A percentile compares a stretch with the other conserved stretches of the same genome.
Conservation (phyloP, 1,140 invertebrate species). For the Caenorhabditis brenneri region DNA sequence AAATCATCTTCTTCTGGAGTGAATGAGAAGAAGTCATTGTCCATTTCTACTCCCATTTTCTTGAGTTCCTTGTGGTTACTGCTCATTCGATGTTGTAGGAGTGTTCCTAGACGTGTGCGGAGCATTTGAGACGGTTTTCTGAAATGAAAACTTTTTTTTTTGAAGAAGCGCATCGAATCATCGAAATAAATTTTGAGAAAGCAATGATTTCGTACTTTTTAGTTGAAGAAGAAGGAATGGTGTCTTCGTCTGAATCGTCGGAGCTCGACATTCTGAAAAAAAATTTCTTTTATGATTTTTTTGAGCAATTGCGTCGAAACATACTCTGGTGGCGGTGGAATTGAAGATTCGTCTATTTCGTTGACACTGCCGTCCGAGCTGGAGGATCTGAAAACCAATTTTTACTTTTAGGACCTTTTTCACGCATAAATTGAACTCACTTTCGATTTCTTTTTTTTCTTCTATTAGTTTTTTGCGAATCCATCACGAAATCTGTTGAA, state of each 20-base stretch:
- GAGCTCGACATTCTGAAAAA: not conserved
- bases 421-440: too few relatives aligned
- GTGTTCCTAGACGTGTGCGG: not conserved
- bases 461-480: not conserved
- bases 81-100: not conserved
- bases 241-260: not conserved
- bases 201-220: too few relatives aligned
- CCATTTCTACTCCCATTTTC: not conserved
- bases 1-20: not conserved
- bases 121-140: not conserved
- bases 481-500: not conserved
- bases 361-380: not conserved
- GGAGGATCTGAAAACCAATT: not conserved
- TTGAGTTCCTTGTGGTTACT: not conserved
- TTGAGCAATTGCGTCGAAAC: not conserved
- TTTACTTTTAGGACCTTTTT: not conserved
- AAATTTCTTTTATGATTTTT: not conserved
- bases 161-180: not conserved
- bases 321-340: too few relatives aligned
- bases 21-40: slow-evolving; percentile 28
- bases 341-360: not conserved
- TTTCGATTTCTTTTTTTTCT: not conserved
- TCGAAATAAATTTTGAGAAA: too few relatives aligned
- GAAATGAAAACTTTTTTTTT: not conserved
- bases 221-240: too few relatives aligned